Conservation (phyloP, 2,888 invertebrate species). For the Sinopyrophorus schimmeli region DNA sequence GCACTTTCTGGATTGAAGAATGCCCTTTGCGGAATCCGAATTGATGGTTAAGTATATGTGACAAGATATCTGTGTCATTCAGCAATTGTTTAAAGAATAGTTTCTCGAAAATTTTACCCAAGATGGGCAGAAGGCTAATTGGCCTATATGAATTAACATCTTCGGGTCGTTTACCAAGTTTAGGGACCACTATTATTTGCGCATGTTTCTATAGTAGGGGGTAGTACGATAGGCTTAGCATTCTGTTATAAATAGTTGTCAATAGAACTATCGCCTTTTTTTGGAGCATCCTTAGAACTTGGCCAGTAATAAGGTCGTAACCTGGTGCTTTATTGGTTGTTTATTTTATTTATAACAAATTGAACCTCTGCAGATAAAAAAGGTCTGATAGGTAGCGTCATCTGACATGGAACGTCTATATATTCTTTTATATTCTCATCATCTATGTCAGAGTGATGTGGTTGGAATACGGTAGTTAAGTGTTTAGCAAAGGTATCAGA, state of each 20-base stretch:
- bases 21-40: background rate
- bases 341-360: slow-evolving; percentile 1
- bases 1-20: background rate
- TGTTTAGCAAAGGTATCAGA: slow-evolving; percentile 1
- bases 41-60: slow-evolving; percentile 1
- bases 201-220: slow-evolving; percentile 2
- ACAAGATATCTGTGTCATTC: background rate
- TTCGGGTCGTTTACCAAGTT: too few species aligned
- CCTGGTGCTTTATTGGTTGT: background rate
- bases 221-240: slow-evolving; percentile 3
- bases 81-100: too few species aligned
- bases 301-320: slow-evolving; percentile 2
- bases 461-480: slow-evolving; percentile 3
- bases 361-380: slow-evolving; percentile 4
- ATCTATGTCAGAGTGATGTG: background rate
- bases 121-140: slow-evolving; percentile 2
- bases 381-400: background rate
- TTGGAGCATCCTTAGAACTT: background rate
- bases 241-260: slow-evolving; percentile 8
- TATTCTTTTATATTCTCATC: background rate
- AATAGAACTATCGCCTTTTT: slow-evolving; percentile 5
- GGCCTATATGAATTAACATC: slow-evolving; percentile 1
- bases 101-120: slow-evolving; percentile 3
- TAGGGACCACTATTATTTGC: slow-evolving; percentile 1
- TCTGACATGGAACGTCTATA: background rate